A percentile compares a stretch with the other conserved stretches of the same genome.
phyloP scores from a whole-genome alignment of 2,113 vertebrate genomes.

The Elephantulus edwardii region DNA sequence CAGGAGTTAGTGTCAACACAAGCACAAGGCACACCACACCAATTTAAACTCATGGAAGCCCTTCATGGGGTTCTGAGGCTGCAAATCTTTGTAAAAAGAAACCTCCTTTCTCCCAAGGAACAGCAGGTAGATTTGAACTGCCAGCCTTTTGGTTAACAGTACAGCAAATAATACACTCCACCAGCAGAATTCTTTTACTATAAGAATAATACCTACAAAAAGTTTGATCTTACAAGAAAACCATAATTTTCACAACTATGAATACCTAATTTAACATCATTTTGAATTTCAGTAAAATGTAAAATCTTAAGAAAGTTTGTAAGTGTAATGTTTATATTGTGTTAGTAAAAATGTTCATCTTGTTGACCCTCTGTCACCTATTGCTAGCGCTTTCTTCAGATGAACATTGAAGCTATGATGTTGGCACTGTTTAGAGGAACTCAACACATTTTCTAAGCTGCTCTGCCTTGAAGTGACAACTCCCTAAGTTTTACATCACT shows the following conservation, averaged over 20 bases:
- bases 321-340: not conserved
- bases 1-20: too few species aligned
- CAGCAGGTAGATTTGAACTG: too few species aligned
- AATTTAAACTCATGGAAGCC: too few species aligned
- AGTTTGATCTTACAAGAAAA: not conserved
- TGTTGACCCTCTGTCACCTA: not conserved
- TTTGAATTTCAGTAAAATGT: not conserved
- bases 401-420: not conserved
- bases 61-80: too few species aligned
- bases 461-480: constrained; percentile 30
- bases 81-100: too few species aligned
- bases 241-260: not conserved
- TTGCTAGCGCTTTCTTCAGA: constrained; percentile 37
- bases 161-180: too few species aligned
- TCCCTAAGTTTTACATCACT: constrained; percentile 21
- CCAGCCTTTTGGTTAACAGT: too few species aligned
- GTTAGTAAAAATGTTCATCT: not conserved
- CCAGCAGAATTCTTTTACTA: not conserved
- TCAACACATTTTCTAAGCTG: constrained; percentile 49
- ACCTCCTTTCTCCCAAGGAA: too few species aligned
- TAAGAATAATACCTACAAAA: not conserved
- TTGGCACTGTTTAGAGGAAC: constrained; percentile 28
- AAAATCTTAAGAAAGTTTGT: not conserved
- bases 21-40: too few species aligned
- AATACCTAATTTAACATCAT: not conserved